Conservation (phyloP, 2,888 invertebrate species). For the Allophyes oxyacanthae region DNA sequence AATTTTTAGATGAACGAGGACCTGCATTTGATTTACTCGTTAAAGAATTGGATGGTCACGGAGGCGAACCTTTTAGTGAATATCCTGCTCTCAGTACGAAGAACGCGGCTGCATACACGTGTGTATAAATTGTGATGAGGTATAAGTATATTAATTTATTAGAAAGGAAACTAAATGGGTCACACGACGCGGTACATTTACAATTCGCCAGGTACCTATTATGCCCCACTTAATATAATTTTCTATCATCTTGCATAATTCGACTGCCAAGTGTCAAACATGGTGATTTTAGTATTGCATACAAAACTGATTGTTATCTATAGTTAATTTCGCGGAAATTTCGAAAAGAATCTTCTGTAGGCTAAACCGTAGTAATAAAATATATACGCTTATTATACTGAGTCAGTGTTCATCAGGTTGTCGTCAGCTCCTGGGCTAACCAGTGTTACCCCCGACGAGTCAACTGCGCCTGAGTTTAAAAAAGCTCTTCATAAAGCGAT, state of each 20-base stretch:
- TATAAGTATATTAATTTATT: neutral
- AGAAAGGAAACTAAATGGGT: too few relatives aligned
- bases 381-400: too few relatives aligned
- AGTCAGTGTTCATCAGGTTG: constrained; percentile 59
- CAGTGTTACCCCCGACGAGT: constrained; percentile 60
- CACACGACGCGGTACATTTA: too few relatives aligned
- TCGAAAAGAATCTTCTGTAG: too few relatives aligned
- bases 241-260: too few relatives aligned
- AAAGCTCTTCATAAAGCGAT: constrained; percentile 65
- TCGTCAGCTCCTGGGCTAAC: constrained; percentile 74
- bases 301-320: too few relatives aligned
- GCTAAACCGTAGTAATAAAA: too few relatives aligned
- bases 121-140: constrained; percentile 38
- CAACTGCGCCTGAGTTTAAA: constrained; percentile 58
- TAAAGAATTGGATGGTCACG: constrained; percentile 64
- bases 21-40: constrained; percentile 76
- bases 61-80: constrained; percentile 65
- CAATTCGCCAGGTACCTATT: too few relatives aligned
- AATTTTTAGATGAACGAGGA: constrained; percentile 73
- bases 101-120: constrained; percentile 71
- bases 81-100: constrained; percentile 58
- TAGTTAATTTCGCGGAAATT: too few relatives aligned
- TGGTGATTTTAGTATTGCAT: too few relatives aligned
- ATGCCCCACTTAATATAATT: too few relatives aligned
- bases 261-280: too few relatives aligned